Evolutionary conservation across 2,888 invertebrate genomes (phyloP), one percentile per base, ranked within the genome.

Genomic region (Cataglyphis rosenhaueri): DNA sequence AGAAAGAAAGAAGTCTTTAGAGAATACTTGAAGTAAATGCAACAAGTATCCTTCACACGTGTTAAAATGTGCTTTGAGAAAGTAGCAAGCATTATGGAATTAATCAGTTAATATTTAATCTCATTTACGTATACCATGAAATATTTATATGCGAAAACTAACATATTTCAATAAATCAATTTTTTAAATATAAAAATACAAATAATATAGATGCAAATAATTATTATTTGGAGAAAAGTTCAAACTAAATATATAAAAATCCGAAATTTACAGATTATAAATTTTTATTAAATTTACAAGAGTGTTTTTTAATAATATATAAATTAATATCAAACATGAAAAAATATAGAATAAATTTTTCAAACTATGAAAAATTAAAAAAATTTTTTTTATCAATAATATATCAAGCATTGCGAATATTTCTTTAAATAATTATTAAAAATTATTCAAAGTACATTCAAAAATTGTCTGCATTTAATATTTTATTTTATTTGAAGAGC

Each of bases 21-120:
- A 57, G 59, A 59, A 44, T 25, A 76, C n/a, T 38, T 38, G 18
- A 8, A 12, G 18, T 55, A 64, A 59, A 57, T 55, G 75, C 73
- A 73, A 61, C 73, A 71, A 73, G 73, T 83, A 81, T 64, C 81
- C 41, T 74, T 57, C 59, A 61, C 70, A 3, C 8, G 78, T 32
- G 29, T 57, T 52, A 62, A 79, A 29, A 68, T 55, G 38, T 21
- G 35, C 15, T 64, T 1, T 25, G 18, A 81, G 15, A 12, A 55
- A 25, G 38, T 29, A 15, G 4, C 35, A 0, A 18, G 65, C 10
- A 48, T 48, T 70, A 48, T 35, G 25, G 44, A 25, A 48, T 59
- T 55, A 65, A 65, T 5, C 41, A 12, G 21, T 79, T 59, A 70
- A 78, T 70, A 61, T 78, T 70, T 70, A 44, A 70, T 70, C 35